Evolutionary conservation across 2,888 invertebrate species (phyloP).

Genomic region (Entomobrya multifasciata): DNA sequence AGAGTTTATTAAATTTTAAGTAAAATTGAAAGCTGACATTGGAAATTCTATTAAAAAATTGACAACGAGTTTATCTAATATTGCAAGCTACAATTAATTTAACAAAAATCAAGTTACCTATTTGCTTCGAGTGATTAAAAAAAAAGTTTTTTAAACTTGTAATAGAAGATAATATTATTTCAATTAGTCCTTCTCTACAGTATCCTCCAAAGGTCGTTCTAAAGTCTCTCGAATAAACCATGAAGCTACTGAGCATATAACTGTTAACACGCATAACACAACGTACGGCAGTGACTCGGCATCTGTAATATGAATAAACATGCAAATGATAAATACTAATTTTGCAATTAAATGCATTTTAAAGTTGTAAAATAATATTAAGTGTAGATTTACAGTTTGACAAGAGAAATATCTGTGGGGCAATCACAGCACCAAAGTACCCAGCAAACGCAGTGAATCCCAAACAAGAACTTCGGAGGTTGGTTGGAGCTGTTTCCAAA

Average conservation of each 20-base stretch:
- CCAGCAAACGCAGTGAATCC: slow-evolving; percentile 69
- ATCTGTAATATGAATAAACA: slow-evolving; percentile 36
- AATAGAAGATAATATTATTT: too few species aligned
- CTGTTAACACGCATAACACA: slow-evolving; percentile 67
- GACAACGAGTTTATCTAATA: too few species aligned
- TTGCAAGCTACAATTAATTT: too few species aligned
- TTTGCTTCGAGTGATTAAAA: too few species aligned
- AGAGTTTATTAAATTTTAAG: too few species aligned
- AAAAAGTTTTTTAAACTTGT: too few species aligned
- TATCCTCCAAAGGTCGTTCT: slow-evolving; percentile 71
- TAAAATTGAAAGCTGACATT: too few species aligned
- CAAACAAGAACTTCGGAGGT: slow-evolving; percentile 70
- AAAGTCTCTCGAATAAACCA: slow-evolving; percentile 71
- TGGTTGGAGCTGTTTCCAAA: slow-evolving; percentile 73
- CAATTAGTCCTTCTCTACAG: slow-evolving; percentile 57
- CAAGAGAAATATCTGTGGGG: slow-evolving; percentile 71
- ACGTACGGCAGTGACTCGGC: slow-evolving; percentile 66
- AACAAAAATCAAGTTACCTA: too few species aligned
- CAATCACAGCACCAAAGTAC: slow-evolving; percentile 68
- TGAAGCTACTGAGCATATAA: slow-evolving; percentile 68
- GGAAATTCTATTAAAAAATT: too few species aligned
- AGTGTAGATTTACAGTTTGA: slow-evolving; percentile 47
- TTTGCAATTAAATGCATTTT: not conserved
- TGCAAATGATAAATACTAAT: not conserved
- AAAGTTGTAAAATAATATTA: not conserved